Evolutionary conservation across 2,888 invertebrate species (phyloP), one percentile per base, ranked within the genome.

Genomic region (Spodoptera picta): DNA sequence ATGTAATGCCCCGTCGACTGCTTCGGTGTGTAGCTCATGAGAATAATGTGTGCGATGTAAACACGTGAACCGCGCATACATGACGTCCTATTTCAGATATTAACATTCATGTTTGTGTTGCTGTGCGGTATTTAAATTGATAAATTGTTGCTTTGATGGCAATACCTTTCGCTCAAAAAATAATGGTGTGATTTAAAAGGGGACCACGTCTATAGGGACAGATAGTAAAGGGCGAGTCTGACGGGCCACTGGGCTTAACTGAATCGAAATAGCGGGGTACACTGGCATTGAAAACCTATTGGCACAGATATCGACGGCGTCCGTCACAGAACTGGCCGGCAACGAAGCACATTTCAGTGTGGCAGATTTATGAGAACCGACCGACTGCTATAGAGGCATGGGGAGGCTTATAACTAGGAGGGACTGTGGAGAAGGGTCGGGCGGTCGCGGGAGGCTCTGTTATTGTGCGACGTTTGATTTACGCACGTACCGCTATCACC

Each of bases 401-500:
- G 89, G 88, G 88, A 85, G 87, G 87, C 82, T 82, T 83, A 85
- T 85, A 83, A 85, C 84, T 82, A 85, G 87, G 84, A 81, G 87
- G 84, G 83, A 79, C 81, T 83, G 81, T 82, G 87, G 86, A 83
- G 83, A 83, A 84, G 86, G 86, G 86, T 80, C 76, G 83, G 88
- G 87, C 79, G 87, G 84, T 79, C 80, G 86, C 87, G 90, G 91
- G 90, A 86, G 92, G 90, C 83, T 83, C 89, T 91, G 93, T 92
- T 93, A 94, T 94, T 94, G 93, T 94, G 87, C 92, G 92, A 92
- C 92, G 92, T 92, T 93, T 94, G 94, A 94, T 94, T 94, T 94
- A 94, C 93, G 93, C 92, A 93, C 91, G 91, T 87, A 92, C 91
- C 90, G 93, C 92, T 93, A 93, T 93, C 93, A 92, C 92, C 93